Conservation (phyloP, 2,888 invertebrate species). For the Halictus quadricinctus region DNA sequence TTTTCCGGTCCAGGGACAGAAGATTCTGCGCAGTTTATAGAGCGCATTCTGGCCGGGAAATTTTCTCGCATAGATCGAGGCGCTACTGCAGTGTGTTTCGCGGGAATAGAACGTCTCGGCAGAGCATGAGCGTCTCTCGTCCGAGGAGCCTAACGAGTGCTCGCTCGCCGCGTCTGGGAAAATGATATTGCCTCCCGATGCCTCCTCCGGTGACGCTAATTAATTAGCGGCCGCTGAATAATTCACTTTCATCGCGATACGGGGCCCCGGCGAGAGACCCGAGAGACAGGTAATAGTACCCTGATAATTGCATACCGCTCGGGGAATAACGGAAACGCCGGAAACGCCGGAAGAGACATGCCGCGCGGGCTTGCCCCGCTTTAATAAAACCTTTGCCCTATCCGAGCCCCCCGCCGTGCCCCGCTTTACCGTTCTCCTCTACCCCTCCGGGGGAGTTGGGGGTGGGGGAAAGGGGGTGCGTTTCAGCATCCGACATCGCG, state of each 20-base stretch:
- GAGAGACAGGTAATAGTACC: slow-evolving; percentile 43
- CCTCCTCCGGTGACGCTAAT: slow-evolving; percentile 58
- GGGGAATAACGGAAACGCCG: slow-evolving; percentile 40
- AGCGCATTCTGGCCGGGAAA: neutral
- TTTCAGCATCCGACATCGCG: slow-evolving; percentile 8
- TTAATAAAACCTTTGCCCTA: slow-evolving; percentile 17
- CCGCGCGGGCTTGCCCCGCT: slow-evolving; percentile 17
- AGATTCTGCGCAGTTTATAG: neutral
- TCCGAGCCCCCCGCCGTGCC: neutral
- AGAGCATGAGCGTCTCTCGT: slow-evolving; percentile 18
- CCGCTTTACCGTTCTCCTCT: neutral
- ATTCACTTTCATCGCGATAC: slow-evolving; percentile 68
- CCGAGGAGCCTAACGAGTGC: slow-evolving; percentile 30
- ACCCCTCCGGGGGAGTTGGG: neutral
- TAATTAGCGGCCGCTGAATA: slow-evolving; percentile 64
- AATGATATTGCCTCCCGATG: slow-evolving; percentile 49
- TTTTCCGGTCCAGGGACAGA: neutral
- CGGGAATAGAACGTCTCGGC: slow-evolving; percentile 26
- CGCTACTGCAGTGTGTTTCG: slow-evolving; percentile 12
- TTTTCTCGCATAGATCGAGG: neutral
- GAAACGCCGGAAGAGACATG: slow-evolving; percentile 14
- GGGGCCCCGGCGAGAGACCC: slow-evolving; percentile 31
- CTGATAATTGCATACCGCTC: slow-evolving; percentile 51
- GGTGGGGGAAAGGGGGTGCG: neutral
- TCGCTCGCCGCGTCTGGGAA: slow-evolving; percentile 47